These are phyloP conservation scores for Hemaris fuciformis DNA, from an alignment of 2,888 invertebrate species.

Conservation along the genomic window DNA sequence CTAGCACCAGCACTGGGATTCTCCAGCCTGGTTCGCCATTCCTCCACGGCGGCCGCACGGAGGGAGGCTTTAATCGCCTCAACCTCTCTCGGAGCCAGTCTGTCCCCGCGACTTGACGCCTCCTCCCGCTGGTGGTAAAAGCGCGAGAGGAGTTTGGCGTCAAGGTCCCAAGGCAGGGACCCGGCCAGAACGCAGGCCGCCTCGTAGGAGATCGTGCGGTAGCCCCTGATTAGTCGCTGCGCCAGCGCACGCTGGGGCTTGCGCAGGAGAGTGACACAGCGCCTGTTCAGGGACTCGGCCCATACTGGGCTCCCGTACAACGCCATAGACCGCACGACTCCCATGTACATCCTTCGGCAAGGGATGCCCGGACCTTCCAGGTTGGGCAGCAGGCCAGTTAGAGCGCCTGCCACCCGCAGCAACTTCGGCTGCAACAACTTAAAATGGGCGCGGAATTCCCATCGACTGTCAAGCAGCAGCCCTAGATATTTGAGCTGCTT, in stretches of 20 bases:
- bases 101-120: neutral
- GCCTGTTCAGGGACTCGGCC: too few relatives aligned
- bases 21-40: neutral
- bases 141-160: neutral
- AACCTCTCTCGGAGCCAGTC: neutral
- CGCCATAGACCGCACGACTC: too few relatives aligned
- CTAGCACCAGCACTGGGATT: neutral
- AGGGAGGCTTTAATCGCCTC: neutral
- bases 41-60: neutral
- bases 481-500: too few relatives aligned
- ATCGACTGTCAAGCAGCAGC: slow-evolving; percentile 13
- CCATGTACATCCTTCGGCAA: neutral
- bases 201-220: neutral
- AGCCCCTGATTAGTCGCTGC: too few relatives aligned
- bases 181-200: neutral
- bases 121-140: neutral
- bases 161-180: neutral
- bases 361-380: neutral
- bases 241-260: too few relatives aligned
- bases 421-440: too few relatives aligned
- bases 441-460: slow-evolving; percentile 9
- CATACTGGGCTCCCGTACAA: too few relatives aligned
- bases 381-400: too few relatives aligned
- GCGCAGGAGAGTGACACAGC: too few relatives aligned
- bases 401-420: too few relatives aligned